Percentiles rank a stretch among this genome's conserved stretches.
Evolutionary conservation across 2,113 vertebrate species (phyloP).

Genomic region (Sigmodon hispidus): DNA sequence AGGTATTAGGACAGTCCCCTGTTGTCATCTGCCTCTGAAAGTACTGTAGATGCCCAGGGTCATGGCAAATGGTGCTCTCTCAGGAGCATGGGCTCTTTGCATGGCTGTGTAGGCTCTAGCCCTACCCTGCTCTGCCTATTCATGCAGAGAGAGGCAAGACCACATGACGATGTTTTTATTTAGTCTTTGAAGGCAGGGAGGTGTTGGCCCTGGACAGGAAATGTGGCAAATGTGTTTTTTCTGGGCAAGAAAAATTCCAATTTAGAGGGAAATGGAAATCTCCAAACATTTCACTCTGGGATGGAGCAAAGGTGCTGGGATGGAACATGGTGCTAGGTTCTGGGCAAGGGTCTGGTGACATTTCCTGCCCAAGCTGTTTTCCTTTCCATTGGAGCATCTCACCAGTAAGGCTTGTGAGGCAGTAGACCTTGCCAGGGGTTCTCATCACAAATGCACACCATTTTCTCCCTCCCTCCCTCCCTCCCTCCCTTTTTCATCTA

Average conservation of each 20-base stretch:
- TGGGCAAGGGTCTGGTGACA: background rate
- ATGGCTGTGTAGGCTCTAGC: background rate
- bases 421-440: no score
- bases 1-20: background rate
- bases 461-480: no score
- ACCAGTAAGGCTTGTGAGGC: background rate
- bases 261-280: background rate
- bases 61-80: background rate
- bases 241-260: no score
- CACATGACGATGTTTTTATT: background rate
- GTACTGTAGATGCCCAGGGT: background rate
- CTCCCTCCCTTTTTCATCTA: no score
- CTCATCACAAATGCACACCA: no score
- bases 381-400: background rate
- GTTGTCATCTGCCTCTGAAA: background rate
- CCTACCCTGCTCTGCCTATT: background rate
- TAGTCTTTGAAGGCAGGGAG: background rate
- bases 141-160: no score
- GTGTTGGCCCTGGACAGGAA: background rate
- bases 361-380: background rate
- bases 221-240: background rate
- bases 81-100: background rate
- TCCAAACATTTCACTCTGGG: accelerated
- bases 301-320: background rate
- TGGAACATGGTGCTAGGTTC: background rate